These are phyloP conservation scores for Entomobrya multifasciata DNA, from an alignment of 2,888 invertebrate species.

Conservation along the genomic window DNA sequence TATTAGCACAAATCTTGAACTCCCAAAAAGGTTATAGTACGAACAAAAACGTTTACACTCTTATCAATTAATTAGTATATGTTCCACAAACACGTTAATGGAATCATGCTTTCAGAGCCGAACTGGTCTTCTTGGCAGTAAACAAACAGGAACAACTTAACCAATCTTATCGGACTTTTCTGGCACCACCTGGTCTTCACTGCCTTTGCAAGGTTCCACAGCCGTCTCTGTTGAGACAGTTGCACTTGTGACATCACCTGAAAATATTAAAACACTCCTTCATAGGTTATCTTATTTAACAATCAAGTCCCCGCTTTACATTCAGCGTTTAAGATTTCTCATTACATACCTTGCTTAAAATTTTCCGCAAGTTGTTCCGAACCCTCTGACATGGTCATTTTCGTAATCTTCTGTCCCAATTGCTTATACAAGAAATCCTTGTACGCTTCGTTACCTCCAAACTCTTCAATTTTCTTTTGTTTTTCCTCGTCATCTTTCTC, in stretches of 20 bases:
- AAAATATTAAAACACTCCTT: not conserved
- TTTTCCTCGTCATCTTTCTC: constrained; percentile 41
- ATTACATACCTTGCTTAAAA: not conserved
- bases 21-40: not conserved
- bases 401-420: constrained; percentile 38
- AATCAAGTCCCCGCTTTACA: too few relatives aligned
- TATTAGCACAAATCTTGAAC: constrained; percentile 9
- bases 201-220: not conserved
- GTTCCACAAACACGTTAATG: too few relatives aligned
- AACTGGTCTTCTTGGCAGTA: not conserved
- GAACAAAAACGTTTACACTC: too few relatives aligned
- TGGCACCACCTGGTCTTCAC: not conserved
- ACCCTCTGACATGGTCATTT: constrained; percentile 8
- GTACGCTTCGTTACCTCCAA: constrained; percentile 17
- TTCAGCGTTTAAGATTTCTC: too few relatives aligned
- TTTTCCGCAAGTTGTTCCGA: constrained; percentile 11
- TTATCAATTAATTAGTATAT: too few relatives aligned
- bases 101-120: too few relatives aligned
- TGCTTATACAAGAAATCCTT: constrained; percentile 33
- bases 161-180: constrained; percentile 23
- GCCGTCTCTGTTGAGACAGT: not conserved
- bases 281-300: too few relatives aligned
- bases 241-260: not conserved
- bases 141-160: not conserved
- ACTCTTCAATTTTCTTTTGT: constrained; percentile 61